Conservation (phyloP, 2,888 invertebrate species). For the Clusia tigrina region DNA sequence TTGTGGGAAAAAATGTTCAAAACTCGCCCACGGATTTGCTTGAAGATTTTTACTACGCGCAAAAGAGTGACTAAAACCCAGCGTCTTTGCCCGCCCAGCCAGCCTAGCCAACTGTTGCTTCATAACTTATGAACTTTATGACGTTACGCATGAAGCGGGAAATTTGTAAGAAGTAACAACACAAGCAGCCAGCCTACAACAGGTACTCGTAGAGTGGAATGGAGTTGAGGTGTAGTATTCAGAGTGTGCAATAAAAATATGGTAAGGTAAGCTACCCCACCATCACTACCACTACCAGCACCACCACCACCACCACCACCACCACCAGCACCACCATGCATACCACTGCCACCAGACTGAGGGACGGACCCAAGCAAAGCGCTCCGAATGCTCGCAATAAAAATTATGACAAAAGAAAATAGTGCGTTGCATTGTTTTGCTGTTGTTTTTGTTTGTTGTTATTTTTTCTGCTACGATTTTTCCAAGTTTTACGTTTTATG, state of each 20-base stretch:
- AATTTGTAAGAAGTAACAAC: not conserved
- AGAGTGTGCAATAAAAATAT: too few relatives aligned
- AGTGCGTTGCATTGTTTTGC: constrained; percentile 57
- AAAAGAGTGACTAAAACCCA: not conserved
- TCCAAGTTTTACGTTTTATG: not conserved
- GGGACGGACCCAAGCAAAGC: too few relatives aligned
- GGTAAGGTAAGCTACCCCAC: too few relatives aligned
- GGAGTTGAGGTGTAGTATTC: too few relatives aligned
- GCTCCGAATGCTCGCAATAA: constrained; percentile 15
- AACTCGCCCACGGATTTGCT: too few relatives aligned
- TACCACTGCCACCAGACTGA: too few relatives aligned
- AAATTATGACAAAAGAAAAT: constrained; percentile 45
- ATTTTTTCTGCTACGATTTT: not conserved
- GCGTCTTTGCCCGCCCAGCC: not conserved
- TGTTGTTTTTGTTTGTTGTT: not conserved
- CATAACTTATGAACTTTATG: constrained; percentile 49
- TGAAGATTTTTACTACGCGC: too few relatives aligned
- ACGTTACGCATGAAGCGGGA: constrained; percentile 45
- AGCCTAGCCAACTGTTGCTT: not conserved
- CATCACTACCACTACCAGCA: too few relatives aligned
- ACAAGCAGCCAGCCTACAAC: constrained; percentile 20
- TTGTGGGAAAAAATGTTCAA: too few relatives aligned
- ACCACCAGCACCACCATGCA: too few relatives aligned
- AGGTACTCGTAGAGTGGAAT: constrained; percentile 4
- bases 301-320: too few relatives aligned